Evolutionary conservation across 2,797 vertebrate genomes (phyloP).

Genomic region (Sebastes dallii): DNA sequence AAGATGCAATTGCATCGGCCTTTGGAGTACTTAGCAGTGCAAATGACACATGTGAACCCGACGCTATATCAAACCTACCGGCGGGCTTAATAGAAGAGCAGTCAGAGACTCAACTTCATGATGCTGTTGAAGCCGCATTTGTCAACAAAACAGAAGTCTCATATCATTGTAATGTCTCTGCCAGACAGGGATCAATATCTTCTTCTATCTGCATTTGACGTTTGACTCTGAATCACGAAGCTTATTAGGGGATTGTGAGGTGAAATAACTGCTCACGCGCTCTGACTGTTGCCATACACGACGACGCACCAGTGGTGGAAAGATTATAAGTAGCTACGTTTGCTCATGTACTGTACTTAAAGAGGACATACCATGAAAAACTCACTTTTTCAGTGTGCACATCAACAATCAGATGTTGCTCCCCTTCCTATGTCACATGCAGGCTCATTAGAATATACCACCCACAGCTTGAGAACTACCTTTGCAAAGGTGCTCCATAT

Average conservation of each 20-base stretch:
- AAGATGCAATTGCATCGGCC: neutral
- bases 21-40: conserved; percentile 27
- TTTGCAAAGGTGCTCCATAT: no score
- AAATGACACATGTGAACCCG: conserved; percentile 41
- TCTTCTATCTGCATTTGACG: conserved; percentile 20
- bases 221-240: conserved; percentile 20
- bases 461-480: no score
- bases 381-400: no score
- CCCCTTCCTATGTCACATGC: no score
- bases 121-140: neutral
- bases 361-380: no score
- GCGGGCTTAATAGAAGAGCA: conserved; percentile 2
- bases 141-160: conserved; percentile 2
- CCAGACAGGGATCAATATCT: conserved; percentile 40
- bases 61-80: conserved; percentile 23
- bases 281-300: neutral
- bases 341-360: neutral
- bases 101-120: conserved; percentile 29
- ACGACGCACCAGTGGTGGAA: neutral
- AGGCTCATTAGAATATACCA: no score
- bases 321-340: no score
- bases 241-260: neutral
- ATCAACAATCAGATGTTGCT: no score
- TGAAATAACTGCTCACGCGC: neutral
- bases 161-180: conserved; percentile 14